Base-by-base conservation (phyloP, 2,113 vertebrate species). In the Alethe castanea region DNA sequence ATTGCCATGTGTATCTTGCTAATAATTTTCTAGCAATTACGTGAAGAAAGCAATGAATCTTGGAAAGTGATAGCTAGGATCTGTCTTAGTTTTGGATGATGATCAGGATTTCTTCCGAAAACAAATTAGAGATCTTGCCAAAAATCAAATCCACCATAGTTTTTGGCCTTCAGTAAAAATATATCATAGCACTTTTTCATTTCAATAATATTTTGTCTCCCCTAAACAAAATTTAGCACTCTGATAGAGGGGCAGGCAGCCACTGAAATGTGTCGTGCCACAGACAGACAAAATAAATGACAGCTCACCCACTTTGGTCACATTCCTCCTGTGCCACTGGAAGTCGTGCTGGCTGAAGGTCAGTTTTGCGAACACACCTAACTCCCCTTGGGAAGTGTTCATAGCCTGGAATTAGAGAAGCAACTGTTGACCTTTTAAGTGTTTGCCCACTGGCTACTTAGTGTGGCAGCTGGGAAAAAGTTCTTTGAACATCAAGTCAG, bases 401-500 rank as follows among this genome's bases (percentile, higher is more conserved):
- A 13, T 42, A 78, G 86, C 38, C 36, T 36, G 74, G 86, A 79
- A 56, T 88, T 86, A 56, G 59, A 93, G 85, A 76, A 90, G 60
- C 90, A 88, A 74, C 67, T 90, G 82, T 86, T 96, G 94, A 92
- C 94, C 72, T 94, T 83, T 80, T n/a, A 77, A 77, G 60, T 52
- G 80, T 81, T 91, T 95, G 93, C 79, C 76, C 52, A 45, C 78
- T 94, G 94, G 86, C 94, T 65, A 50, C 53, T 76, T 72, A 56
- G 12, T 88, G 74, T 83, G 60, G 85, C 90, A 96, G 84, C 52
- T 93, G 80, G 86, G 79, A 70, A 61, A 24, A 88, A 80, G 67
- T 80, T 83, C 54, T 90, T 59, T 60, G 90, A 79, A 73, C 88
- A 81, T 71, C 10, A 67, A 77, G 44, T 92, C 52, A 60, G 36